Evolutionary conservation across 2,888 invertebrate genomes (phyloP), one percentile per base, ranked within the genome.

Genomic region (Saturnia japonica): DNA sequence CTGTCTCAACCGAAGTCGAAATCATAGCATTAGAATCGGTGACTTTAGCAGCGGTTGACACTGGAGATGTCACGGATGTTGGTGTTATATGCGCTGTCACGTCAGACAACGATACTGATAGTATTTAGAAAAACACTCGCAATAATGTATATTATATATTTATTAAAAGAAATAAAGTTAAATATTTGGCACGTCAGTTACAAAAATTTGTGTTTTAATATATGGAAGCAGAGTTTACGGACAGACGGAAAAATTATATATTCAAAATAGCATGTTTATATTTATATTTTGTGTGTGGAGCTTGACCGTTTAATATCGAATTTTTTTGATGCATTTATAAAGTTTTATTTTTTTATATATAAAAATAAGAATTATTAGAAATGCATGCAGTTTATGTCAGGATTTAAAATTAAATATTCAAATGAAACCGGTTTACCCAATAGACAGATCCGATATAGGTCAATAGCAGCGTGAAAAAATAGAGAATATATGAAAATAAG

Each of bases 81-180:
- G 94, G 92, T 19, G 94, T 91, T 83, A 94, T 94, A 82, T 94
- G 90, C 75, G 95, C 93, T 81, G 94, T 92, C 76, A 94, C 94
- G 82, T 95, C 95, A 80, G 94, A 93, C 75, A 95, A 91, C 80
- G 95, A 95, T 77, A 94, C 95, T 92, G 81, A 76, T 80, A 68
- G 47, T 51, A 72, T 43, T 71, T 60, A 51, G 19, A 72, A 68
- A 71, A 71, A 73, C 67, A 75, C 71, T 70, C 72, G 69, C 62
- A 43, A 73, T 71, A 72, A 69, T 71, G 78, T 82, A 79, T 28
- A 60, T 16, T 80, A 82, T 82, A 88, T 76, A 77, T 89, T 90
- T 88, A 87, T 88, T 90, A 86, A 87, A 84, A 82, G 80, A 85
- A 82, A 82, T 76, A 84, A 81, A 84, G 78, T 75, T 74, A 75